Percentiles rank a stretch among this genome's conserved stretches.
Evolutionary conservation across 2,888 invertebrate genomes (phyloP).

Genomic region (Cetonia aurata): DNA sequence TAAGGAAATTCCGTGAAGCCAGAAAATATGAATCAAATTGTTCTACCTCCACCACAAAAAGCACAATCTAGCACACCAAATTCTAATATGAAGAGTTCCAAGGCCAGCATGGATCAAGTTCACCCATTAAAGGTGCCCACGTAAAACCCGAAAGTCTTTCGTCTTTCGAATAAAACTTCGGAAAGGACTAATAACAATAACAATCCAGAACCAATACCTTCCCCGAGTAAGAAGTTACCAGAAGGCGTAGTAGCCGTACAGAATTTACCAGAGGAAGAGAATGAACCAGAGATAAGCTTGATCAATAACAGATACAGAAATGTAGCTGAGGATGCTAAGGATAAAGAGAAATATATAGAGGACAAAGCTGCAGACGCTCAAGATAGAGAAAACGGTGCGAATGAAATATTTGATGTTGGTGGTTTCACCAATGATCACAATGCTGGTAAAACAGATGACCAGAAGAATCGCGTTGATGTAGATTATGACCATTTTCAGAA

Average conservation of each 20-base stretch:
- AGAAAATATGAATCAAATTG: conserved; percentile 50
- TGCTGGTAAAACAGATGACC: conserved; percentile 48
- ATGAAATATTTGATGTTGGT: conserved; percentile 61
- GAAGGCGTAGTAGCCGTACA: conserved; percentile 58
- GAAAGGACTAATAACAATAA: conserved; percentile 38
- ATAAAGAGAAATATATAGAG: conserved; percentile 51
- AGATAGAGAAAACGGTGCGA: conserved; percentile 62
- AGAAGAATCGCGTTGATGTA: conserved; percentile 57
- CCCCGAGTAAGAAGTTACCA: conserved; percentile 53
- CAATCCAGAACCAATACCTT: conserved; percentile 44
- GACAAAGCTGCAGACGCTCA: conserved; percentile 31
- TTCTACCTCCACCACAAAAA: conserved; percentile 53
- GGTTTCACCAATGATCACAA: conserved; percentile 42
- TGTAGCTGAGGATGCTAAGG: conserved; percentile 61
- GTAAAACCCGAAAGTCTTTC: conserved; percentile 59
- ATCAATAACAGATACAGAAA: conserved; percentile 46
- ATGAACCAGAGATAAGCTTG: conserved; percentile 45
- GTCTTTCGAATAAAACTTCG: conserved; percentile 51
- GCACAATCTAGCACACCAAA: conserved; percentile 41
- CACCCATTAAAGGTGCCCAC: conserved; percentile 59
- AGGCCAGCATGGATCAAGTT: conserved; percentile 57
- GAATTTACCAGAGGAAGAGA: conserved; percentile 54
- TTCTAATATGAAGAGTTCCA: conserved; percentile 54
- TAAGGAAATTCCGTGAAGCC: conserved; percentile 28
- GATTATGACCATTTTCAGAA: conserved; percentile 57